Evolutionary conservation across 2,888 invertebrate species (phyloP), one percentile per base, ranked within the genome.

Genomic region (Meiosimyza platycephala): DNA sequence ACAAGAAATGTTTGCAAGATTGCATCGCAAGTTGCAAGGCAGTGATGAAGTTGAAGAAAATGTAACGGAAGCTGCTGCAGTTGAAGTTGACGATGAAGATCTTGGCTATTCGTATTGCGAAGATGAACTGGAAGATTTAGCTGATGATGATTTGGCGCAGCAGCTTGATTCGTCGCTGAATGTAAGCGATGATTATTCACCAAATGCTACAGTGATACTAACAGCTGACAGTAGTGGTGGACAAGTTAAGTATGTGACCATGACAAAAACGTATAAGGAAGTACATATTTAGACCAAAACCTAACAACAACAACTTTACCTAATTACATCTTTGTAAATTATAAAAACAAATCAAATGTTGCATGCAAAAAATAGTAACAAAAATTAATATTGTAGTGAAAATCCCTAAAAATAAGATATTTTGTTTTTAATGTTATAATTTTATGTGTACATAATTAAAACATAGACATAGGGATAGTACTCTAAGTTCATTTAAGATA

Each of bases 51-150:
- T 16, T 50, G 59, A 69, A 22, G 48, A 68, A 40, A 40, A 40
- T 6, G 51, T 12, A 13, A 22, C 40, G 40, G 33, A 15, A 66
- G 52, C 3, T 22, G 76, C 72, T 15, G 66, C 79, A 28, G 80
- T 81, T 33, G 84, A 82, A 28, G 80, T 81, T 33, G 84, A 82
- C 54, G 82, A 83, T 9, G 85, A 84, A 75, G 84, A 84, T 68
- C 76, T 82, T 28, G 81, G 85, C 50, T 82, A 85, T 72, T 83
- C 85, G 13, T 84, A 79, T 51, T 83, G 82, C 74, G 85, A 85
- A 73, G 85, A 85, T 67, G 67, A 72, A 51, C 52, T 59, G 16
- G 51, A 71, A n/a, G 67, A 72, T 9, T 75, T 76, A 4, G 72
- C 59, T n/a, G 72, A 71, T 11, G 72, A 75, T 4, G 76, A 78